Base-by-base conservation (phyloP, 2,888 invertebrate species). In the Seira ritae region DNA sequence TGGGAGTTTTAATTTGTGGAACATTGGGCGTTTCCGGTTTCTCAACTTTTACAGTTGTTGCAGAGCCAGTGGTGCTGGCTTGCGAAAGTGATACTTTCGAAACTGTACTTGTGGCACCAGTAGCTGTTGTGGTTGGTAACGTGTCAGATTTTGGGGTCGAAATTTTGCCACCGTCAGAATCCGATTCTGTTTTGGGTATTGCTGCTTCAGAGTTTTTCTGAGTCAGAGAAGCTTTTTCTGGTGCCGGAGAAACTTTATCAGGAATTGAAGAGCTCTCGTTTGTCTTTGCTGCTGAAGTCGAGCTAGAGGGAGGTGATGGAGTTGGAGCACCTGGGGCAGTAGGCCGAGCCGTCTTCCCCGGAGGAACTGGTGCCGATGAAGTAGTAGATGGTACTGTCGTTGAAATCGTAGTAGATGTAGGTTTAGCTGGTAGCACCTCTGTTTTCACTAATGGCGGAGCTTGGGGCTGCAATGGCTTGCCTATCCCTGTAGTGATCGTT, bases 251-350 rank as follows among this genome's bases (percentile, higher is more conserved):
- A 12, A 46, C 50, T 12, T 46, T 46, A 46, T 46, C 15, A 46
- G 50, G 50, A 46, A 10, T 46, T 15, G 50, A 46, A 12, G 46
- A 37, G 3, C 42, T 15, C 3, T 42, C 42, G 46, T 22, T 62
- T 72, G 73, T 37, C 15, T 46, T 46, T 15, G 62, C 24, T 22
- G 20, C 31, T 19, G 73, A 73, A 60, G 42, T 73, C 37, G 31
- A 22, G 42, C n/a, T n/a, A n/a, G n/a, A n/a, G n/a, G n/a, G n/a
- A n/a, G n/a, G n/a, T n/a, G n/a, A n/a, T n/a, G n/a, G n/a, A n/a
- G n/a, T n/a, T n/a, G n/a, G n/a, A n/a, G n/a, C n/a, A n/a, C n/a
- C n/a, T n/a, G n/a, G n/a, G n/a, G n/a, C n/a, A n/a, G n/a, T n/a
- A n/a, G n/a, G n/a, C n/a, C n/a, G n/a, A 31, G 31, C 31, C 2